phyloP scores from a whole-genome alignment of 2,888 invertebrate genomes.

The Tricholauxania praeusta region DNA sequence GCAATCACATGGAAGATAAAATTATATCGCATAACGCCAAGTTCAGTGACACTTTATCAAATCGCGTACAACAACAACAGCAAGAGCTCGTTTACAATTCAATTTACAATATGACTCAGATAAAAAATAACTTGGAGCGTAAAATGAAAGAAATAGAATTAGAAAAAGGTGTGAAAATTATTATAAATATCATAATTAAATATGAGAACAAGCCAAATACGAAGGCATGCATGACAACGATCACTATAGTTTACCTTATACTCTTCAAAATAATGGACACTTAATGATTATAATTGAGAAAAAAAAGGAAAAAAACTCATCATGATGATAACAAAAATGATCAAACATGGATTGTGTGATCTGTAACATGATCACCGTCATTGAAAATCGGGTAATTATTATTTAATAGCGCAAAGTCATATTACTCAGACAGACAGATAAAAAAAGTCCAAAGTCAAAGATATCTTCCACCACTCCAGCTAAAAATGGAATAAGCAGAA shows the following conservation, averaged over 20 bases:
- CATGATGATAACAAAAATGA: constrained; percentile 7
- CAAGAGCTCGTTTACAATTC: constrained; percentile 38
- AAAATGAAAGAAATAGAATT: constrained; percentile 24
- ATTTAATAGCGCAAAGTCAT: constrained; percentile 28
- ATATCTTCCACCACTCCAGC: too few relatives aligned
- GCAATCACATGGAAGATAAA: too few relatives aligned
- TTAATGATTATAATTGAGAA: constrained; percentile 27
- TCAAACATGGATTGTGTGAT: neutral
- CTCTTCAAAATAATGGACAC: neutral
- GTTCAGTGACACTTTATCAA: constrained; percentile 52
- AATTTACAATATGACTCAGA: constrained; percentile 46
- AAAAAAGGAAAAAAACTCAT: constrained; percentile 9
- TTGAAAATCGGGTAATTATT: constrained; percentile 35
- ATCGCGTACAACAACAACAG: constrained; percentile 31
- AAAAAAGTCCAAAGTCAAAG: too few relatives aligned
- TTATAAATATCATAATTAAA: constrained; percentile 18
- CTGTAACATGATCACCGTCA: constrained; percentile 23
- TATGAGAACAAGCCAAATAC: constrained; percentile 11
- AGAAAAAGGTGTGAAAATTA: constrained; percentile 41
- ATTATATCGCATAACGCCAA: constrained; percentile 14
- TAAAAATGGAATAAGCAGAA: too few relatives aligned
- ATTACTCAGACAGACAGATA: neutral
- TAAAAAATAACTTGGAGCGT: constrained; percentile 21
- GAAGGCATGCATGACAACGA: constrained; percentile 32
- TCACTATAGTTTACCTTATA: neutral